phyloP scores from a whole-genome alignment of 2,888 invertebrate species.

The Hyalella azteca region DNA sequence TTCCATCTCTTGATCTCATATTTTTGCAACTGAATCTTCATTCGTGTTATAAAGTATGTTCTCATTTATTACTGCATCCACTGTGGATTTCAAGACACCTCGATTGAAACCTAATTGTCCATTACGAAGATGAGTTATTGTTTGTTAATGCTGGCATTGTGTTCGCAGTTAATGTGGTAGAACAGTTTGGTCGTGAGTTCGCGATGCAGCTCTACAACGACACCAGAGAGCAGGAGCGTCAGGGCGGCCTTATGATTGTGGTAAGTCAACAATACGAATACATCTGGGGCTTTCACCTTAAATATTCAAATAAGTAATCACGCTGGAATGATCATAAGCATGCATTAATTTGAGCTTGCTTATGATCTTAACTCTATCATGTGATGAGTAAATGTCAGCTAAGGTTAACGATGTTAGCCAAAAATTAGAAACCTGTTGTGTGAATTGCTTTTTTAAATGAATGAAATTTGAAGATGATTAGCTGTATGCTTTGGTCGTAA shows the following conservation, averaged over 20 bases:
- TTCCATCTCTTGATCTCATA: too few relatives aligned
- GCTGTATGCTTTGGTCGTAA: neutral
- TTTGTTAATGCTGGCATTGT: neutral
- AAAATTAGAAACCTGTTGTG: neutral
- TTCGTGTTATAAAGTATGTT: too few relatives aligned
- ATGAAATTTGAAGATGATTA: neutral
- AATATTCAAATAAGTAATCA: too few relatives aligned
- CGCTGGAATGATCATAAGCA: too few relatives aligned
- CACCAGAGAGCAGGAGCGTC: slow-evolving; percentile 80
- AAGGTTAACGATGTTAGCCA: too few relatives aligned
- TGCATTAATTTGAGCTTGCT: too few relatives aligned
- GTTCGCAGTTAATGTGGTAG: slow-evolving; percentile 67
- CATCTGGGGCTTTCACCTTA: too few relatives aligned
- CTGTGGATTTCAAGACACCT: neutral
- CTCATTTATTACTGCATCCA: neutral
- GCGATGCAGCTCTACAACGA: slow-evolving; percentile 77
- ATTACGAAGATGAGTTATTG: neutral
- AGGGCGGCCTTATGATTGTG: slow-evolving; percentile 81
- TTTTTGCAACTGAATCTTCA: too few relatives aligned
- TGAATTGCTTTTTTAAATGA: neutral
- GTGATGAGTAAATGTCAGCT: too few relatives aligned
- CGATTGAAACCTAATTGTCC: neutral
- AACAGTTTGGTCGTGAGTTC: slow-evolving; percentile 74
- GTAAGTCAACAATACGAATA: too few relatives aligned
- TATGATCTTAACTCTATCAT: too few relatives aligned